These are phyloP conservation scores for Spea bombifrons DNA, from an alignment of 2,113 vertebrate genomes.

Conservation along the genomic window DNA sequence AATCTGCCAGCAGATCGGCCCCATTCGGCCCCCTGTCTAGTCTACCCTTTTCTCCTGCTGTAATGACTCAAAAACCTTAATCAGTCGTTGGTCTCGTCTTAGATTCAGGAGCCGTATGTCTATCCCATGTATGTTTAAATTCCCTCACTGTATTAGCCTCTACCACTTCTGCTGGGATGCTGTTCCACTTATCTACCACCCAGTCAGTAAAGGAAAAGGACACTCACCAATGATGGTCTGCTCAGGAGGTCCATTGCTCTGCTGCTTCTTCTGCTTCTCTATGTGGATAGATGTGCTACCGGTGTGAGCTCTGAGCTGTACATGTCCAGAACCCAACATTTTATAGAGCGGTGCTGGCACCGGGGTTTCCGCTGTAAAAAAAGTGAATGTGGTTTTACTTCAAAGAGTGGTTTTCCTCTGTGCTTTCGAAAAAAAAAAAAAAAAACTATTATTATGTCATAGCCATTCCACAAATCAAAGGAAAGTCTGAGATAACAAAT, in stretches of 20 bases:
- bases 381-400: not conserved
- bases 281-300: not conserved
- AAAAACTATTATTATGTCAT: not conserved
- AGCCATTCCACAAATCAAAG: not conserved
- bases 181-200: no score
- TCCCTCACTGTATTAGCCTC: no score
- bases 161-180: no score
- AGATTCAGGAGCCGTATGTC: no score
- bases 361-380: constrained; percentile 8
- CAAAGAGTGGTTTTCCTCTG: constrained; percentile 9
- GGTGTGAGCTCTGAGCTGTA: not conserved
- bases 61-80: no score
- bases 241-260: not conserved
- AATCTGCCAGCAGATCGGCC: no score
- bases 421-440: not conserved
- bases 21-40: no score
- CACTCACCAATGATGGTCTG: not conserved
- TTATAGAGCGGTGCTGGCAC: not conserved
- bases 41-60: no score
- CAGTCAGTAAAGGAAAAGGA: no score
- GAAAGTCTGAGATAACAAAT: constrained; percentile 8
- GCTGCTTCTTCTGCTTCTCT: not conserved
- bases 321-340: not conserved
- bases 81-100: no score
- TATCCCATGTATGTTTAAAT: no score